Evolutionary conservation across 2,888 invertebrate species (phyloP), one percentile per base, ranked within the genome.

Genomic region (Acanthosepion esculentum): DNA sequence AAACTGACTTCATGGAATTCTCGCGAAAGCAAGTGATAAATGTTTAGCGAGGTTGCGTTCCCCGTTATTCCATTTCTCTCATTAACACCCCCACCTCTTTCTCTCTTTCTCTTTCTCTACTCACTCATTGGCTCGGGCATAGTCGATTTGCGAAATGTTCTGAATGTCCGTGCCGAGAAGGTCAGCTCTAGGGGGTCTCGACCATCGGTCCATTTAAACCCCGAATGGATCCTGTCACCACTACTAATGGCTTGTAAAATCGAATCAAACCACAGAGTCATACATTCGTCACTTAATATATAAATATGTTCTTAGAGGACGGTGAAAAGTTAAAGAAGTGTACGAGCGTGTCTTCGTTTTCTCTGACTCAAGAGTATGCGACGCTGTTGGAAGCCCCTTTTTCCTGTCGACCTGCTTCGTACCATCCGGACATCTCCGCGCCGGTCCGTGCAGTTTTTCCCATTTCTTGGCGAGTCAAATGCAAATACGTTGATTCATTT

Each of bases 231-330:
- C 78, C 78, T 78, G 78, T 78, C 78, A 78, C n/a, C 78, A 33
- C n/a, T 78, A 78, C 78, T 78, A 78, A 78, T 78, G n/a, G 78
- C 78, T 78, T 33, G 78, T 78, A 78, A 78, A 78, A 78, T 78
- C 78, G 78, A 78, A 78, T 78, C n/a, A 78, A 78, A 78, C 78
- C n/a, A 18, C 78, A 78, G 78, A 78, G n/a, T 78, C 78, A 78
- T n/a, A 78, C 78, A 78, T 78, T 78, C 78, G 78, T 78, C 78
- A 78, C 78, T 78, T 78, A 78, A 78, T 78, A 78, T 78, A 78
- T 78, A 78, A 78, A 78, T 78, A 78, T 78, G 78, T 78, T 78
- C n/a, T n/a, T n/a, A 78, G 78, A 78, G 78, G 78, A 78, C 78
- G 15, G 78, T 5, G 78, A 15, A n/a, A 78, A 33, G 5, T 12